phyloP scores from a whole-genome alignment of 2,113 vertebrate genomes.

The Lamprotornis superbus region DNA sequence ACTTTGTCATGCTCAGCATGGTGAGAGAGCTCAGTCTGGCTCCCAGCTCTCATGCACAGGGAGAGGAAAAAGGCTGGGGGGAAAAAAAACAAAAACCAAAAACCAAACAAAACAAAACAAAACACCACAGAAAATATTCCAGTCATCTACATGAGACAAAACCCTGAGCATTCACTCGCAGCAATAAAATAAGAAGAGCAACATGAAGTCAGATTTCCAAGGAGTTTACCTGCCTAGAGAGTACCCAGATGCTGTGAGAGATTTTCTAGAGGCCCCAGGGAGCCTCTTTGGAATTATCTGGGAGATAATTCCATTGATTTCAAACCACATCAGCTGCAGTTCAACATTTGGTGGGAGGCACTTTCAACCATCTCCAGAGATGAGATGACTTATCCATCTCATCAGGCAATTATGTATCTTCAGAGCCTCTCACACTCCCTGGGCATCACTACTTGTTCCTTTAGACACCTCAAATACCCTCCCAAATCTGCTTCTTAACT shows the following conservation, averaged over 20 bases:
- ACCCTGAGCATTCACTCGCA: not conserved
- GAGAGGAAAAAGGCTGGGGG: not conserved
- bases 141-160: not conserved
- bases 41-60: not conserved
- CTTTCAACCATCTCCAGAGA: not conserved
- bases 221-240: not conserved
- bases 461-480: not conserved
- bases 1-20: not conserved
- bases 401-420: not conserved
- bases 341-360: not conserved
- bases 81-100: no score
- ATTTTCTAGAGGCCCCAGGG: not conserved
- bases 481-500: not conserved
- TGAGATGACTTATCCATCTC: not conserved
- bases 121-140: not conserved
- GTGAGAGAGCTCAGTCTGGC: not conserved
- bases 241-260: fast-evolving
- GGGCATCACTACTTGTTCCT: not conserved
- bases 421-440: not conserved
- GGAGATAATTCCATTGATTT: not conserved
- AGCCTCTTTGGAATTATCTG: not conserved
- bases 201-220: not conserved
- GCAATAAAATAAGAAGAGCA: not conserved
- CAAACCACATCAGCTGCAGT: not conserved
- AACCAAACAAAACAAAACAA: no score